phyloP scores from a whole-genome alignment of 2,888 invertebrate species.

The Cheilosia urbana region DNA sequence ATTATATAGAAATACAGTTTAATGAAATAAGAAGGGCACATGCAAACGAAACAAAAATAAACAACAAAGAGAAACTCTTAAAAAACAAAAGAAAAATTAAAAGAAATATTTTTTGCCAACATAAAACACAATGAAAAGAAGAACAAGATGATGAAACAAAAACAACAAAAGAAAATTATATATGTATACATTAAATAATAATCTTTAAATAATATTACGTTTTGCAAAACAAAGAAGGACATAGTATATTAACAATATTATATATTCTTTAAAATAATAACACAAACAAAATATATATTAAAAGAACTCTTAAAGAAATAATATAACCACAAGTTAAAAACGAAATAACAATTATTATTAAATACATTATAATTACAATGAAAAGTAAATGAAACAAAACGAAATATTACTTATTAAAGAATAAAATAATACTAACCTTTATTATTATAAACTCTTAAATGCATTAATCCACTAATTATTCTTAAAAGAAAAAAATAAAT shows the following conservation, averaged over 20 bases:
- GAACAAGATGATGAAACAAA: slow-evolving; percentile 17
- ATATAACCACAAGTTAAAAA: slow-evolving; percentile 52
- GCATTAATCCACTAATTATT: slow-evolving; percentile 64
- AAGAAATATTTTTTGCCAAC: slow-evolving; percentile 70
- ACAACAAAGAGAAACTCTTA: slow-evolving; percentile 57
- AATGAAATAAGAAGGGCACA: slow-evolving; percentile 68
- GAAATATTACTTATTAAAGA: slow-evolving; percentile 53
- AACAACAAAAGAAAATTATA: slow-evolving; percentile 32
- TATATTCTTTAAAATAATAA: slow-evolving; percentile 67
- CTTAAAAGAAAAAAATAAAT: slow-evolving; percentile 45
- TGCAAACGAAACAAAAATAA: slow-evolving; percentile 57
- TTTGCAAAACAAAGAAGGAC: slow-evolving; percentile 47
- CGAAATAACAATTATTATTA: slow-evolving; percentile 54
- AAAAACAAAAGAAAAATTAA: slow-evolving; percentile 45
- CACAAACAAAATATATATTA: slow-evolving; percentile 39
- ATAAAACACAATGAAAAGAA: slow-evolving; percentile 58
- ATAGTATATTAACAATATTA: slow-evolving; percentile 67
- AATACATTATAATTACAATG: slow-evolving; percentile 54
- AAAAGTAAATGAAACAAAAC: slow-evolving; percentile 35
- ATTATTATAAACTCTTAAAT: slow-evolving; percentile 68
- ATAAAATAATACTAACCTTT: slow-evolving; percentile 65
- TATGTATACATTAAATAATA: slow-evolving; percentile 66
- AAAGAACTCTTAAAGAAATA: slow-evolving; percentile 35
- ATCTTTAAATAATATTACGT: slow-evolving; percentile 58
- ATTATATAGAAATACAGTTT: slow-evolving; percentile 33